A percentile compares a stretch with the other conserved stretches of the same genome.
Evolutionary conservation across 2,888 invertebrate genomes (phyloP).

Genomic region (Carcina quercana): DNA sequence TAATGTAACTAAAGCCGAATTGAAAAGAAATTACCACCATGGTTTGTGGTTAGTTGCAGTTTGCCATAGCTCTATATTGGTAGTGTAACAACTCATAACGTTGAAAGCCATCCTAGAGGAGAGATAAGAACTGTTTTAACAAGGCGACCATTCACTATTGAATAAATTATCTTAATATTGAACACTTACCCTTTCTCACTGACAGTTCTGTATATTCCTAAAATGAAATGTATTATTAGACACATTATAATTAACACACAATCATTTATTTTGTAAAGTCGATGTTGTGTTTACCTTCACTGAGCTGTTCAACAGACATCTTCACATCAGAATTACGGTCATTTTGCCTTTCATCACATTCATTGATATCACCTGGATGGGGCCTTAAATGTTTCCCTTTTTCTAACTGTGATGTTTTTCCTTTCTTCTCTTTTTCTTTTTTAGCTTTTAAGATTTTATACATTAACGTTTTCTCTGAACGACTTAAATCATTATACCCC

Average conservation of each 20-base stretch:
- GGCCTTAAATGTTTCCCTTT: no score
- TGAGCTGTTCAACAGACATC: conserved; percentile 33
- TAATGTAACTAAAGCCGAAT: no score
- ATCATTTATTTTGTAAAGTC: background rate
- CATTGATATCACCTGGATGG: no score
- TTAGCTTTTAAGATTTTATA: no score
- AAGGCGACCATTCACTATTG: no score
- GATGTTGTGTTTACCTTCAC: conserved; percentile 36
- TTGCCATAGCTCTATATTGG: conserved; percentile 52
- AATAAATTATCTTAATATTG: no score
- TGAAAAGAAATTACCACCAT: conserved; percentile 65
- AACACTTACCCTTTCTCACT: conserved; percentile 45
- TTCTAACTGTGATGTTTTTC: no score
- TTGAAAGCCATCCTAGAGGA: conserved; percentile 42
- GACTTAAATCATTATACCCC: no score
- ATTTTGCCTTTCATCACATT: no score
- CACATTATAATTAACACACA: background rate
- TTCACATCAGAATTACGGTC: conserved; percentile 17
- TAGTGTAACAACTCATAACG: conserved; percentile 47
- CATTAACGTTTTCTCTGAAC: no score
- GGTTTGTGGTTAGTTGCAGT: conserved; percentile 32
- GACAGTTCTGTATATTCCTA: conserved; percentile 47
- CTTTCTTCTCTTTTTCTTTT: no score
- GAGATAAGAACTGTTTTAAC: conserved; percentile 4
- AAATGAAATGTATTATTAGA: background rate